Evolutionary conservation across 2,113 vertebrate species (phyloP).

Genomic region (Ardeotis arabs): DNA sequence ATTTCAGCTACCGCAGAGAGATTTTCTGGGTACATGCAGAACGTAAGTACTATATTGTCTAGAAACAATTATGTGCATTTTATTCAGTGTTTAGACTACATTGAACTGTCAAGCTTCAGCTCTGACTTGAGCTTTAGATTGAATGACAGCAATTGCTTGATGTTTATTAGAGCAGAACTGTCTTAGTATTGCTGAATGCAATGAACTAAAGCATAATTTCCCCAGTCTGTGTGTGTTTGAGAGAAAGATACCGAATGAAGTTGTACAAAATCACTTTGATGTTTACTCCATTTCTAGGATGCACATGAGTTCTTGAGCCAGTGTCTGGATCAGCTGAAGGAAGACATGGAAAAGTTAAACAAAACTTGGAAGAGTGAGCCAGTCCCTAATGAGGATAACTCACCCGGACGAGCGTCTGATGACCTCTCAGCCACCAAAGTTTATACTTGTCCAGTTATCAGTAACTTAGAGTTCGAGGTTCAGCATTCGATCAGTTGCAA

Average conservation of each 20-base stretch:
- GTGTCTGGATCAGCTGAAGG: conserved; percentile 97
- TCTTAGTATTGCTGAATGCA: not conserved
- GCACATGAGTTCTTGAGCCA: conserved; percentile 98
- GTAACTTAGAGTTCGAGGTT: conserved; percentile 97
- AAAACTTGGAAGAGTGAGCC: conserved; percentile 89
- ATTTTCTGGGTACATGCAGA: conserved; percentile 98
- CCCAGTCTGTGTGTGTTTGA: not conserved
- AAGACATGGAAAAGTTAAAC: conserved; percentile 96
- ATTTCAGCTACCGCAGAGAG: conserved; percentile 97
- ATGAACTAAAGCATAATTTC: not conserved
- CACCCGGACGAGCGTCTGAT: conserved; percentile 68
- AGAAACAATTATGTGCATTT: not conserved
- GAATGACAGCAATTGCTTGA: not conserved
- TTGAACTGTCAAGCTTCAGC: not conserved
- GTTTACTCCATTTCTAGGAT: conserved; percentile 77
- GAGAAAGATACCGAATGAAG: not conserved
- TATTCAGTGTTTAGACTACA: not conserved
- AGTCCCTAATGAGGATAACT: conserved; percentile 78
- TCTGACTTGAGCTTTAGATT: not conserved
- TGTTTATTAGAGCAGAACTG: not conserved
- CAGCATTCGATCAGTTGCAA: conserved; percentile 97
- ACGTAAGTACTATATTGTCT: conserved; percentile 80
- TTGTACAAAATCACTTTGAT: not conserved
- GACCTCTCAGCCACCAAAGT: conserved; percentile 86
- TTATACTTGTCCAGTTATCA: conserved; percentile 93